A percentile compares a stretch with the other conserved stretches of the same genome.
phyloP scores from a whole-genome alignment of 2,888 invertebrate species.

The Leucophora obtusa region DNA sequence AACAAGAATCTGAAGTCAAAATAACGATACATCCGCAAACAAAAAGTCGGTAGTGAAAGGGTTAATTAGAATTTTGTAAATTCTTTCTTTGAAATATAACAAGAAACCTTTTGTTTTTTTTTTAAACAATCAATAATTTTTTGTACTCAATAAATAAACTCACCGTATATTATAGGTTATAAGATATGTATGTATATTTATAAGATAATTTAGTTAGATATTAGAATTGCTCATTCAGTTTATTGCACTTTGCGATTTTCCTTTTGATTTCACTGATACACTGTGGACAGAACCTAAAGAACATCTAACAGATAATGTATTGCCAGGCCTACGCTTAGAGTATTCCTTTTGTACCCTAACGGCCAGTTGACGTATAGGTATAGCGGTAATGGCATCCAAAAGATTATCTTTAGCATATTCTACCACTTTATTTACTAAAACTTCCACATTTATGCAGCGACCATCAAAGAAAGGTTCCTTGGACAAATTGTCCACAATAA shows the following conservation, averaged over 20 bases:
- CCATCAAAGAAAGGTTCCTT: slow-evolving; percentile 72
- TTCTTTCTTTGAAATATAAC: too few species aligned
- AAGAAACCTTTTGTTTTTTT: too few species aligned
- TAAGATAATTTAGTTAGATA: not conserved
- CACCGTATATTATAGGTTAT: too few species aligned
- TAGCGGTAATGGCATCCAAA: slow-evolving; percentile 73
- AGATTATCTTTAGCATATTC: slow-evolving; percentile 73
- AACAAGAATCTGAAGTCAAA: too few species aligned
- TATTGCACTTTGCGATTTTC: slow-evolving; percentile 17
- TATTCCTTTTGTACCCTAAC: slow-evolving; percentile 69
- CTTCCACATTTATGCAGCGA: slow-evolving; percentile 72
- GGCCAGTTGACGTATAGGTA: slow-evolving; percentile 71
- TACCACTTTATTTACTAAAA: slow-evolving; percentile 68
- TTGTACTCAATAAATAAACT: slow-evolving; percentile 41
- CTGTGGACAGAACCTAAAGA: slow-evolving; percentile 59
- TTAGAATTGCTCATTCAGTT: not conserved
- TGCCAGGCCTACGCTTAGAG: slow-evolving; percentile 58
- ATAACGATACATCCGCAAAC: too few species aligned
- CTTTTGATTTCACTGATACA: slow-evolving; percentile 60
- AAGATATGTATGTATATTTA: too few species aligned
- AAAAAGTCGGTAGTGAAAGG: too few species aligned
- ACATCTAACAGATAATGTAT: slow-evolving; percentile 29
- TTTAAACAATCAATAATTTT: not conserved
- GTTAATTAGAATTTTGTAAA: too few species aligned
- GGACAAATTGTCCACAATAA: slow-evolving; percentile 70